Evolutionary conservation across 2,113 vertebrate species (phyloP), one percentile per base, ranked within the genome.

Genomic region (Thryonomys swinderianus): DNA sequence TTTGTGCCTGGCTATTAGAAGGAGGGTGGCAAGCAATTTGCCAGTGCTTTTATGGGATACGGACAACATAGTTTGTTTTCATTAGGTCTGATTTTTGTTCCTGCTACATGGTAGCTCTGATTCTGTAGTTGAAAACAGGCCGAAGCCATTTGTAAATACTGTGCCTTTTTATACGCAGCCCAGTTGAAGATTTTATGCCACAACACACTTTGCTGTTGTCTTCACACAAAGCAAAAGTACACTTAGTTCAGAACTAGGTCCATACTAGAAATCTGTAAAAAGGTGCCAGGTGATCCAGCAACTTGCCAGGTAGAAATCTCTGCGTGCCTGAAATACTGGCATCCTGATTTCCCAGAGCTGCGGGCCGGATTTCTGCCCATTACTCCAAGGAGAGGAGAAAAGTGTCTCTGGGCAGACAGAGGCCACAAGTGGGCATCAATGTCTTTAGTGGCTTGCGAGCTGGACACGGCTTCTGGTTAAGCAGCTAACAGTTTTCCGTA

Each of bases 191-290:
- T 82, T 78, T 73, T 32, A 53, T 66, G 32, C 13, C 86, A 91
- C 81, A 74, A 62, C 9, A 53, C 95, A 7, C 37, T 40, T 95
- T 96, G 81, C 61, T 37, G 7, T 95, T 96, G 74, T 85, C 91
- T 96, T 82, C 88, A 92, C 90, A 96, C 83, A 95, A 90, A 97
- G 95, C 94, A 97, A 97, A 98, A 95, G 78, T 96, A 34, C 88
- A 78, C 93, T 96, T 92, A 59, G 91, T 95, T 97, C 45, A 3
- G 78, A 97, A 81, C 78, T 83, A 23, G 27, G 34, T 83, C 93
- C 51, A 61, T 20, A 57, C 2, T 27, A 4, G 53, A 80, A 81
- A 34, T 89, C n/a, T 17, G 9, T 78, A 32, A 73, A 66, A 82
- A 8, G 42, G 42, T 74, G 30, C 55, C 61, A 10, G 42, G 48